Evolutionary conservation across 2,888 invertebrate genomes (phyloP).

Genomic region (Petrolisthes cinctipes): DNA sequence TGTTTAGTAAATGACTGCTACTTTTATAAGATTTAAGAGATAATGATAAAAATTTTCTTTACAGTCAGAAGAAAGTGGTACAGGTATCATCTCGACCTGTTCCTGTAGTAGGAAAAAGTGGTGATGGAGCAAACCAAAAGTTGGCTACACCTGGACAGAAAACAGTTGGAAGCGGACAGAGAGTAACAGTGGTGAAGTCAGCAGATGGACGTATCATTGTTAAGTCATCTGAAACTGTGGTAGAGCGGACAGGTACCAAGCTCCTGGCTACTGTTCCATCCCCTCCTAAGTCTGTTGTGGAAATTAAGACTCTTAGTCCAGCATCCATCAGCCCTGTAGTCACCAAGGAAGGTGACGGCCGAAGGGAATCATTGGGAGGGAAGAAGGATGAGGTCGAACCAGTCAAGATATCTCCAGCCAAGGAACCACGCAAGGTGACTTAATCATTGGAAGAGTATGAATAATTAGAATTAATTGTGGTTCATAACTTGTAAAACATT

Average conservation of each 20-base stretch:
- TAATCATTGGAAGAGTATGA: not conserved
- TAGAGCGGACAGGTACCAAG: slow-evolving; percentile 6
- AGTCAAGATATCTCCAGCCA: not conserved
- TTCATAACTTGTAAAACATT: too few relatives aligned
- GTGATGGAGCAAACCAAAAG: not conserved
- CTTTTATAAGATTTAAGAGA: not conserved
- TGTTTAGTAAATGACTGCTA: not conserved
- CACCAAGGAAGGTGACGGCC: not conserved
- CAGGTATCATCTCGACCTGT: slow-evolving; percentile 24
- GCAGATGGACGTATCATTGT: slow-evolving; percentile 33
- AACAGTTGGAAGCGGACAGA: slow-evolving; percentile 18
- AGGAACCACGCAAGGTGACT: slow-evolving; percentile 1
- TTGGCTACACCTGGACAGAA: not conserved
- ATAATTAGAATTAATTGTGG: not conserved
- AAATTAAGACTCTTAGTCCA: not conserved
- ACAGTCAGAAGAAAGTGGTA: slow-evolving; percentile 49
- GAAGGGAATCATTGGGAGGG: not conserved
- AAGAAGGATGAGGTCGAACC: not conserved
- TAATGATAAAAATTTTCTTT: not conserved
- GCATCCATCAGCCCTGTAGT: not conserved
- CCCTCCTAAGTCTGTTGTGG: not conserved
- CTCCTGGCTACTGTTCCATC: not conserved
- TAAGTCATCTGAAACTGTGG: slow-evolving; percentile 5
- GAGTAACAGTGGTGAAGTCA: slow-evolving; percentile 46
- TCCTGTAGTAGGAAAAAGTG: not conserved